phyloP scores from a whole-genome alignment of 2,888 invertebrate species.

The Zootermopsis nevadensis region DNA sequence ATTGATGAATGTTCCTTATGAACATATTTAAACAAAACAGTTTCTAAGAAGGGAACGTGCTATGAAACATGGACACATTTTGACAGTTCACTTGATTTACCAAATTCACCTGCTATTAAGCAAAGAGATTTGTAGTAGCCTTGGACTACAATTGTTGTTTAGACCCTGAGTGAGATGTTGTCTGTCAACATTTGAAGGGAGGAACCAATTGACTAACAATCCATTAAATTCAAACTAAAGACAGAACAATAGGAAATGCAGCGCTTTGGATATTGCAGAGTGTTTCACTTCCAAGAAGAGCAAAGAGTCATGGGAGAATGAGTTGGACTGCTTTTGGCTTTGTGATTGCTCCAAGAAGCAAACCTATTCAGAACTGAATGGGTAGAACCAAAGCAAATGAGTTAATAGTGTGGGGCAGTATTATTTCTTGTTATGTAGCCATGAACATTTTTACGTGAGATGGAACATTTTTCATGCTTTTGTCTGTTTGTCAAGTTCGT shows the following conservation, averaged over 20 bases:
- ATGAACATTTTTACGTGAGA: too few relatives aligned
- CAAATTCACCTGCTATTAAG: neutral
- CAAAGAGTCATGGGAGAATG: neutral
- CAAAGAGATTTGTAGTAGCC: neutral
- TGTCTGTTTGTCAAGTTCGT: too few relatives aligned
- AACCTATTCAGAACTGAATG: too few relatives aligned
- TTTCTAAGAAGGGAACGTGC: neutral
- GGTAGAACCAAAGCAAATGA: too few relatives aligned
- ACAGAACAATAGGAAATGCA: too few relatives aligned
- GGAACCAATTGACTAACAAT: neutral
- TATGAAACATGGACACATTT: neutral
- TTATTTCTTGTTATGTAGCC: too few relatives aligned
- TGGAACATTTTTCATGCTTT: too few relatives aligned
- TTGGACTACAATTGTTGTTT: neutral
- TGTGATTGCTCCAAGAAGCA: neutral
- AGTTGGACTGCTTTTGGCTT: neutral
- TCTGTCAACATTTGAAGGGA: neutral
- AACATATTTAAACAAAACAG: neutral
- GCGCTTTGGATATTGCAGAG: neutral
- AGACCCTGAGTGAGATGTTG: constrained; percentile 1
- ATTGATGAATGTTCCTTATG: neutral
- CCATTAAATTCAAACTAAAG: constrained; percentile 5
- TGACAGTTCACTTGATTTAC: neutral
- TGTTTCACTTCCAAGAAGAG: neutral
- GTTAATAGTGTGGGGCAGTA: too few relatives aligned